A percentile compares a stretch with the other conserved stretches of the same genome.
These are phyloP conservation scores for Diadromus collaris DNA, from an alignment of 2,888 invertebrate species.

Conservation along the genomic window DNA sequence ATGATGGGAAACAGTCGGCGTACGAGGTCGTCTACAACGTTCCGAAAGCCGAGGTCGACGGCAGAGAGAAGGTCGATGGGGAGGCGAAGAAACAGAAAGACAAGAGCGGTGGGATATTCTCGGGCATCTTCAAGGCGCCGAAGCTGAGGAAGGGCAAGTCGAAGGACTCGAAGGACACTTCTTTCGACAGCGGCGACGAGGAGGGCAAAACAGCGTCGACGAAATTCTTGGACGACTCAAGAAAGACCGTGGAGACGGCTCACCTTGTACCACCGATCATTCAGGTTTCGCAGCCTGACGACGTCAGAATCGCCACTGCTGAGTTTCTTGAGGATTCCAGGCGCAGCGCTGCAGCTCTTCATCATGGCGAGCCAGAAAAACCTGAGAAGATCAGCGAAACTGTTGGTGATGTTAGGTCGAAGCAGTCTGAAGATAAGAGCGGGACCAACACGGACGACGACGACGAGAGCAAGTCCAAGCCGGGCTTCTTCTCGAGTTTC, in stretches of 20 bases:
- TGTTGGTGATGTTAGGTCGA: constrained; percentile 5
- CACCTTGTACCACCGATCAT: constrained; percentile 47
- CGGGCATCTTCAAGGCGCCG: constrained; percentile 76
- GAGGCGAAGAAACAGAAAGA: constrained; percentile 73
- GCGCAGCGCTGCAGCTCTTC: constrained; percentile 81
- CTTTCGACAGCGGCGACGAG: constrained; percentile 77
- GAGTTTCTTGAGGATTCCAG: constrained; percentile 77
- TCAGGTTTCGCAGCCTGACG: constrained; percentile 57
- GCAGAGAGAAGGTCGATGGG: constrained; percentile 65
- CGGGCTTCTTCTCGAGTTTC: constrained; percentile 71
- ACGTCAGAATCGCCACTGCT: constrained; percentile 76
- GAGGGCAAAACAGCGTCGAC: constrained; percentile 67
- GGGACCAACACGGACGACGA: constrained; percentile 56
- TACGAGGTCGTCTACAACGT: constrained; percentile 73
- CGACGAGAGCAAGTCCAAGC: constrained; percentile 68
- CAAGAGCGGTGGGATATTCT: constrained; percentile 73
- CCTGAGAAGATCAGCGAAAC: constrained; percentile 59
- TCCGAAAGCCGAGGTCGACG: constrained; percentile 60
- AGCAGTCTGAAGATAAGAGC: constrained; percentile 55
- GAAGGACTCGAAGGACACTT: constrained; percentile 75
- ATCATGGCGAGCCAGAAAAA: constrained; percentile 63
- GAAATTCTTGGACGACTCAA: constrained; percentile 69
- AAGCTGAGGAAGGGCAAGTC: constrained; percentile 74
- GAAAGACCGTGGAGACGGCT: constrained; percentile 57
- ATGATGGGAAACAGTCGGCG: constrained; percentile 64